Evolutionary conservation across 1,140 invertebrate species (phyloP).

Genomic region (Acromyrmex heyeri): DNA sequence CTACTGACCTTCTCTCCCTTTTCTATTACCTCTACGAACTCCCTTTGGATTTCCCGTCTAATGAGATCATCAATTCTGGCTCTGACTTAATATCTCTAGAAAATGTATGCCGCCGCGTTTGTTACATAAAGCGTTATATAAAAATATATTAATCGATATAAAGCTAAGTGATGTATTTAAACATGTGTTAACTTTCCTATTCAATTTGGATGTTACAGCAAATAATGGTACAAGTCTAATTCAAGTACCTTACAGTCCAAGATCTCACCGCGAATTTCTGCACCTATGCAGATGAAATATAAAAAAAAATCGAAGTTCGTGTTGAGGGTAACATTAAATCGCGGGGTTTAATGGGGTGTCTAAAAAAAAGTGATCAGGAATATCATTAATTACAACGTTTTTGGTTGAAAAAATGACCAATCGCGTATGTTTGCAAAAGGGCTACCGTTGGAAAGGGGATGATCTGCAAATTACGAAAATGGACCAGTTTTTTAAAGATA

Average conservation of each 20-base stretch:
- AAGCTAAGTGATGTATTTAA: background rate
- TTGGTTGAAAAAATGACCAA: too few species aligned
- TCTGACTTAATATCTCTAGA: constrained; percentile 27
- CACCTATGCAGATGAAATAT: too few species aligned
- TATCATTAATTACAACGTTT: too few species aligned
- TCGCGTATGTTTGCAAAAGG: too few species aligned
- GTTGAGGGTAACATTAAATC: too few species aligned
- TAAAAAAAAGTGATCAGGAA: too few species aligned
- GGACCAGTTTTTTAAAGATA: too few species aligned
- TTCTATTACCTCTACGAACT: constrained; percentile 53
- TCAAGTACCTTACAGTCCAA: background rate
- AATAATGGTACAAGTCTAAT: background rate
- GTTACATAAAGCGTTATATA: background rate
- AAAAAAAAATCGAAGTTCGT: too few species aligned
- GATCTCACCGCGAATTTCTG: too few species aligned
- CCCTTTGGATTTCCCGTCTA: constrained; percentile 9
- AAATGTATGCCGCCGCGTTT: background rate
- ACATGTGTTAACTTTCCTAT: background rate
- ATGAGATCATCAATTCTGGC: constrained; percentile 53
- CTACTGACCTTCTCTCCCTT: constrained; percentile 35
- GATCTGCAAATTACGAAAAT: too few species aligned
- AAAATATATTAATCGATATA: background rate
- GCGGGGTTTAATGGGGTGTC: too few species aligned
- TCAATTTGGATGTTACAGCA: background rate
- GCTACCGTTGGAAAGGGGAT: too few species aligned